These are phyloP conservation scores for Ibidorhyncha struthersii DNA, from an alignment of 2,113 vertebrate genomes.

Conservation along the genomic window DNA sequence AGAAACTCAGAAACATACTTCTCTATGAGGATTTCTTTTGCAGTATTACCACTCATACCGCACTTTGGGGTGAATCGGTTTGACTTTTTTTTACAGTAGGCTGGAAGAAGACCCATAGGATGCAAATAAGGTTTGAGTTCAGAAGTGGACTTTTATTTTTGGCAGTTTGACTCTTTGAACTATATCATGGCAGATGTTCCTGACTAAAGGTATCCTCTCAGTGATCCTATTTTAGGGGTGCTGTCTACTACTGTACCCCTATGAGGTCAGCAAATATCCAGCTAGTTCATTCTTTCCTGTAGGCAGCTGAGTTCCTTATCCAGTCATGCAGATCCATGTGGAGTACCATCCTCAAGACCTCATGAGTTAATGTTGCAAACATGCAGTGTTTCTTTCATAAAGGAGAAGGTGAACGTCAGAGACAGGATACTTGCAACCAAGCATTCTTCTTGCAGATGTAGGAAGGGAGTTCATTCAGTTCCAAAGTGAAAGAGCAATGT, in stretches of 20 bases:
- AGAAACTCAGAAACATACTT: not conserved
- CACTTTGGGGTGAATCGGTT: not conserved
- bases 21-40: not conserved
- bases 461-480: not conserved
- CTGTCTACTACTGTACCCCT: not conserved
- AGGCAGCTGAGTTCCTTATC: fast-evolving
- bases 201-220: not conserved
- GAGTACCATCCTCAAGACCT: not conserved
- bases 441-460: not conserved
- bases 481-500: not conserved
- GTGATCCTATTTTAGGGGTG: not conserved
- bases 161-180: not conserved
- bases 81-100: not conserved
- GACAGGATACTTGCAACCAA: not conserved
- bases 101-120: not conserved
- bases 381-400: not conserved
- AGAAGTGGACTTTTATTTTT: not conserved
- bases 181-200: not conserved
- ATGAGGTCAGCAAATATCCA: not conserved
- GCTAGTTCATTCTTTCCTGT: not conserved
- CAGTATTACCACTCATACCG: fast-evolving
- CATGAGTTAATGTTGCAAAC: not conserved
- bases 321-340: fast-evolving
- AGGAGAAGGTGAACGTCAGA: not conserved
- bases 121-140: not conserved